Evolutionary conservation across 2,797 vertebrate genomes (phyloP).

Genomic region (Acipenser ruthenus): DNA sequence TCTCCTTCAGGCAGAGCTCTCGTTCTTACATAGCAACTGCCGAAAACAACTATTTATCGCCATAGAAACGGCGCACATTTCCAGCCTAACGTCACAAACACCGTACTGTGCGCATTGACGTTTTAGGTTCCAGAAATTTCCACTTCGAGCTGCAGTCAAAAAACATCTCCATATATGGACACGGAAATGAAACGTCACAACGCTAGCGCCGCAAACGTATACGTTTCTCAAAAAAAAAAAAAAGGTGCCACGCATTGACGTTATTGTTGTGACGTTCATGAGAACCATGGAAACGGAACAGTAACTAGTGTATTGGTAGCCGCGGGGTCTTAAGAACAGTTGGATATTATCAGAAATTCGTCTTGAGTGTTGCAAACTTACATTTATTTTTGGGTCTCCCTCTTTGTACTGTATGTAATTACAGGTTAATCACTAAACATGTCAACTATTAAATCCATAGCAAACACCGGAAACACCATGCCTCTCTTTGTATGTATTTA

Average conservation of each 20-base stretch:
- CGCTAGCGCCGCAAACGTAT: constrained; percentile 32
- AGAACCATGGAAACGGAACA: constrained; percentile 58
- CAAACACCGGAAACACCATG: no score
- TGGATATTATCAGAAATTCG: no score
- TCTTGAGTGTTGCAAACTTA: no score
- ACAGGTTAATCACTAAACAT: no score
- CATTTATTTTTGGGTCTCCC: no score
- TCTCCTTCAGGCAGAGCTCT: no score
- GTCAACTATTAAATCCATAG: no score
- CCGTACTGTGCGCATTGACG: not conserved
- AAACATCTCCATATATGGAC: constrained; percentile 46
- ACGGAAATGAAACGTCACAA: constrained; percentile 52
- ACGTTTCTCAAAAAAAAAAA: constrained; percentile 26
- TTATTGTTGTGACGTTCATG: constrained; percentile 45
- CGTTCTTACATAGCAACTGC: not conserved
- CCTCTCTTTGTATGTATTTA: no score
- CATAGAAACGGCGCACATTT: constrained; percentile 10
- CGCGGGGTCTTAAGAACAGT: constrained; percentile 24
- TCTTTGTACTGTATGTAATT: no score
- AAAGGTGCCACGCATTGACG: constrained; percentile 48
- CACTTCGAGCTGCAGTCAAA: not conserved
- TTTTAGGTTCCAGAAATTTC: constrained; percentile 10
- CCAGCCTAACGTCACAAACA: not conserved
- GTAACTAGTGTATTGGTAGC: constrained; percentile 42
- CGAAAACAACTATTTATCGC: not conserved